A percentile compares a stretch with the other conserved stretches of the same genome.
These are phyloP conservation scores for Darevskia nairensis DNA, from an alignment of 2,797 vertebrate genomes.

Conservation along the genomic window DNA sequence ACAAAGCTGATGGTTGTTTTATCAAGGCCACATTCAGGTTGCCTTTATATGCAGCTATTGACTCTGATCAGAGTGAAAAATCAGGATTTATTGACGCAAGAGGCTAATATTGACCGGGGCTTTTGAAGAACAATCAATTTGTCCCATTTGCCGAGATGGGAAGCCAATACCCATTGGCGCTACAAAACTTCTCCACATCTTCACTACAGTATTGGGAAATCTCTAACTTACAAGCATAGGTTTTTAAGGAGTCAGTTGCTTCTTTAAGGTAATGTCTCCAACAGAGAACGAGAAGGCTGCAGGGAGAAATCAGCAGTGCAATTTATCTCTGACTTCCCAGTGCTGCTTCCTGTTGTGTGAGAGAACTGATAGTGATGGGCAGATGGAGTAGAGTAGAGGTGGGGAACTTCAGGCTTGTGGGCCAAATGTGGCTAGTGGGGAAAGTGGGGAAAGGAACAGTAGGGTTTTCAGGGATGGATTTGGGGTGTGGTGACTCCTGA, in stretches of 20 bases:
- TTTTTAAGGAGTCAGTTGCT: constrained; percentile 42
- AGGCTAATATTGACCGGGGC: constrained; percentile 71
- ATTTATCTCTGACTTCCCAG: neutral
- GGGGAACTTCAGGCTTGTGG: too few relatives aligned
- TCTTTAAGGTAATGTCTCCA: constrained; percentile 30
- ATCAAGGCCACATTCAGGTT: constrained; percentile 47
- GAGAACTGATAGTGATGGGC: neutral
- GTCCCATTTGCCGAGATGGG: constrained; percentile 49
- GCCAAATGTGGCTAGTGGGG: too few relatives aligned
- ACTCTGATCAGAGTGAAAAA: constrained; percentile 64
- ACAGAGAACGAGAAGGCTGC: neutral
- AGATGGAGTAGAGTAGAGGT: neutral
- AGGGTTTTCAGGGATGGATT: too few relatives aligned
- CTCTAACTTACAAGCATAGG: constrained; percentile 37
- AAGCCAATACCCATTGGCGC: constrained; percentile 50
- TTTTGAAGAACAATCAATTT: constrained; percentile 68
- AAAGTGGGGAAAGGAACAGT: too few relatives aligned
- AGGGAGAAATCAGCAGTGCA: neutral
- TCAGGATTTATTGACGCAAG: constrained; percentile 64
- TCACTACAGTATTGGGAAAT: constrained; percentile 56
- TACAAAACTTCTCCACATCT: constrained; percentile 65
- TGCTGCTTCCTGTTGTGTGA: neutral
- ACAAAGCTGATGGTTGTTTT: constrained; percentile 2
- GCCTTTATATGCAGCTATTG: constrained; percentile 59
- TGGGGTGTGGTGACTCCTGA: too few relatives aligned